A percentile compares a stretch with the other conserved stretches of the same genome.
phyloP scores from a whole-genome alignment of 1,140 invertebrate genomes.

The Lepidurus apus region DNA sequence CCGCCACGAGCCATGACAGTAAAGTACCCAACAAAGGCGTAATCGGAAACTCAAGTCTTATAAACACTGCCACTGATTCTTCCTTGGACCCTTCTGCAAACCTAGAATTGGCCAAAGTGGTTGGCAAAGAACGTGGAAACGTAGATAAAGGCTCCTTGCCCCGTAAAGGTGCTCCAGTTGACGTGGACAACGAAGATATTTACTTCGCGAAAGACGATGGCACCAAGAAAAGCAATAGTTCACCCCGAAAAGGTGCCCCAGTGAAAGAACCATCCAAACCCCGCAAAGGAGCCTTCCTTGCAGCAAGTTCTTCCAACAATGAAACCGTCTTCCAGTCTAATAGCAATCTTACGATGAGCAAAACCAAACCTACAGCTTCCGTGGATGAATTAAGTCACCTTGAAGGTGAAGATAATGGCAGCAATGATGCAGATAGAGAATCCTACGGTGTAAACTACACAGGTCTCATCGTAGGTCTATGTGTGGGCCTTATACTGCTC shows the following conservation, averaged over 20 bases:
- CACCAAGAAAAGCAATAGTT: conserved; percentile 24
- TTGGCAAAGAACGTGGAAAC: not conserved
- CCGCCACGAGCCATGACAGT: no score
- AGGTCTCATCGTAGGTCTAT: conserved; percentile 29
- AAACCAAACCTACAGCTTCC: conserved; percentile 20
- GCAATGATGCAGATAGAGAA: not conserved
- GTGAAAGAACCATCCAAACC: conserved; percentile 31
- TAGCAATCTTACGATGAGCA: not conserved
- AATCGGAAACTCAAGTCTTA: not conserved
- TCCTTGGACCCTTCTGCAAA: not conserved
- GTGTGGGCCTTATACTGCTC: conserved; percentile 25
- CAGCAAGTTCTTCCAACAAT: not conserved
- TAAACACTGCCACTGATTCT: conserved; percentile 7
- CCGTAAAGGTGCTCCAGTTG: not conserved
- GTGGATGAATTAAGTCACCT: conserved; percentile 6
- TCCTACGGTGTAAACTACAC: conserved; percentile 25
- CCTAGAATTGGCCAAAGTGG: not conserved
- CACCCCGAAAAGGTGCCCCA: conserved; percentile 22
- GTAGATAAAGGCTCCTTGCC: conserved; percentile 9
- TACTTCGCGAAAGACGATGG: conserved; percentile 23
- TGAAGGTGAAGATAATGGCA: not conserved
- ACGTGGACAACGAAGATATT: not conserved
- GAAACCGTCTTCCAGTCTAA: not conserved
- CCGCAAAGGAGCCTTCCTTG: conserved; percentile 25
- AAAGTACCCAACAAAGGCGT: not conserved